phyloP scores from a whole-genome alignment of 2,113 vertebrate species.

The Microcebus tavaratra region DNA sequence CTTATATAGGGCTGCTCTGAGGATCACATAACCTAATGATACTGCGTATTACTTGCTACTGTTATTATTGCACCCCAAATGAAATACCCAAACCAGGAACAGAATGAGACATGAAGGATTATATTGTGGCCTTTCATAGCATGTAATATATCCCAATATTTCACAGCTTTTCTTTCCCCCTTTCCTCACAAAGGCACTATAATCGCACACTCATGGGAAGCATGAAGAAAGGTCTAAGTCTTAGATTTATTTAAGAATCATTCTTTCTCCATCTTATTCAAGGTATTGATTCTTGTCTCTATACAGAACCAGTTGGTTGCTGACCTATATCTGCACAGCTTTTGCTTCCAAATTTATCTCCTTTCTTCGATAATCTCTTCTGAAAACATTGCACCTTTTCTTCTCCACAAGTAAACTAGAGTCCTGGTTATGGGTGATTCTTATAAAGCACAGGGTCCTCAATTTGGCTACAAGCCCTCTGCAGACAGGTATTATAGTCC shows the following conservation, averaged over 20 bases:
- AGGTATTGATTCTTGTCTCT: not conserved
- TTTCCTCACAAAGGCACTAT: not conserved
- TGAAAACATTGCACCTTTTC: not conserved
- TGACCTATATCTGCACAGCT: not conserved
- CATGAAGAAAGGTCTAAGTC: not conserved
- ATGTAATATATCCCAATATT: not conserved
- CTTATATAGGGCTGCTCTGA: not conserved
- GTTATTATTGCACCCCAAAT: not conserved
- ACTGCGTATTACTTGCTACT: not conserved
- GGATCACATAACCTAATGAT: not conserved
- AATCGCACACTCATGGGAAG: not conserved
- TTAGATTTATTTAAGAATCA: not conserved
- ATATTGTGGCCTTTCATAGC: not conserved
- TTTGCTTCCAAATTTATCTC: constrained; percentile 43
- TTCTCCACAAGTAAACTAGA: not conserved
- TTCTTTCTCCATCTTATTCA: not conserved
- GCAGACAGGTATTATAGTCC: not conserved
- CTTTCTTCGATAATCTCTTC: not conserved
- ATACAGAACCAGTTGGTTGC: not conserved
- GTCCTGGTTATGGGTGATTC: not conserved
- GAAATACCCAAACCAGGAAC: not conserved
- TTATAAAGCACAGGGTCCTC: not conserved
- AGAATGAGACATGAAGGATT: not conserved
- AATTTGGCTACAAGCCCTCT: not conserved
- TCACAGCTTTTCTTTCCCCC: not conserved